Percentiles rank a stretch among this genome's conserved stretches.
Conservation (phyloP, 2,797 vertebrate genomes). For the Pangasius krempfi region DNA sequence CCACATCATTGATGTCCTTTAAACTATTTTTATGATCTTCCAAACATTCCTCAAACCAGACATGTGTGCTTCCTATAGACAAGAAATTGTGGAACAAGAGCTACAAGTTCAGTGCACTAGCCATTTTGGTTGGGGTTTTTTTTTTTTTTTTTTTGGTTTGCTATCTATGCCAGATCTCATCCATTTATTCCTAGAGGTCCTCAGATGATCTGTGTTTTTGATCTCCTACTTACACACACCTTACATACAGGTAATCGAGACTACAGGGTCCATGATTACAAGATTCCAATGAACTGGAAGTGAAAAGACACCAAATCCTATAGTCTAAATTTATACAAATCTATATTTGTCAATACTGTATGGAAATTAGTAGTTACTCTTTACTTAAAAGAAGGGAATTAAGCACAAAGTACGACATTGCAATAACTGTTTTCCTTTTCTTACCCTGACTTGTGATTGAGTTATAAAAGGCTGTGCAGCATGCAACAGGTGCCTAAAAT, state of each 20-base stretch:
- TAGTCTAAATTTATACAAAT: neutral
- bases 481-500: constrained; percentile 79
- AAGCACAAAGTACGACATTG: constrained; percentile 56
- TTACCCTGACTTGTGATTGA: constrained; percentile 73
- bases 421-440: constrained; percentile 73
- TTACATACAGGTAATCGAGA: neutral
- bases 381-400: constrained; percentile 61
- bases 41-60: constrained; percentile 14
- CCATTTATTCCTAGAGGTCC: neutral
- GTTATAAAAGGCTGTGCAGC: constrained; percentile 76
- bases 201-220: neutral
- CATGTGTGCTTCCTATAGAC: neutral
- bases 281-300: neutral
- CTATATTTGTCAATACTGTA: constrained; percentile 15
- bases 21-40: neutral
- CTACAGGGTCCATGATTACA: neutral
- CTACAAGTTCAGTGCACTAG: neutral
- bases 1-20: neutral
- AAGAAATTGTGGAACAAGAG: neutral
- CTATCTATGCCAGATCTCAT: neutral
- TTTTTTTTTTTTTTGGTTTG: neutral
- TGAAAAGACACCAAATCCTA: neutral
- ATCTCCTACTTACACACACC: neutral
- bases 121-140: neutral
- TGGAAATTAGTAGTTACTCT: constrained; percentile 42